phyloP scores from a whole-genome alignment of 2,113 vertebrate genomes.

The Myiopsitta monachus region DNA sequence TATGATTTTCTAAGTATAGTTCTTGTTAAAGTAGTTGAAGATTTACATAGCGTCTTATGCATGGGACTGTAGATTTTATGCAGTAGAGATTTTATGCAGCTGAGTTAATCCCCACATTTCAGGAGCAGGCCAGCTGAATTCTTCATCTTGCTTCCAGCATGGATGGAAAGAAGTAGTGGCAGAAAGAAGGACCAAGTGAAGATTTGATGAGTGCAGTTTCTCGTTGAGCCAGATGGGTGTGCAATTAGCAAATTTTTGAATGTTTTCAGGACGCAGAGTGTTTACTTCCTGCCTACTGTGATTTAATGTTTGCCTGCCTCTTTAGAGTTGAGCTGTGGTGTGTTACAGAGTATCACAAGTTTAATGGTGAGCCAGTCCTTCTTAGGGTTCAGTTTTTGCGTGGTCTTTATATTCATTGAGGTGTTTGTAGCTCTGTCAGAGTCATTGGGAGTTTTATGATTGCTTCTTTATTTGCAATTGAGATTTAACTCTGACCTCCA shows the following conservation, averaged over 20 bases:
- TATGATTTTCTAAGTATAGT: not conserved
- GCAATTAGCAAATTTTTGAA: slow-evolving; percentile 27
- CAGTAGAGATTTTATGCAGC: not conserved
- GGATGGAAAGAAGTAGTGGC: not conserved
- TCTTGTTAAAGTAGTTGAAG: not conserved
- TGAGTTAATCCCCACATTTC: not conserved
- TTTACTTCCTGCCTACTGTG: not conserved
- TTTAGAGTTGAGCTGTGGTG: not conserved
- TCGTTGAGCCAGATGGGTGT: slow-evolving; percentile 46
- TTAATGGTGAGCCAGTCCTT: not conserved
- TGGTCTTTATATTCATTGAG: not conserved
- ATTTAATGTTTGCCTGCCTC: not conserved
- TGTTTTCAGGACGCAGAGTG: not conserved
- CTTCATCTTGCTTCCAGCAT: not conserved
- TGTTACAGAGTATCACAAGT: not conserved
- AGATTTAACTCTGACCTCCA: not conserved
- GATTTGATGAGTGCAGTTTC: slow-evolving; percentile 32
- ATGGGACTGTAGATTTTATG: not conserved
- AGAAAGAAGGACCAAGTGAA: not conserved
- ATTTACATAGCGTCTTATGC: not conserved
- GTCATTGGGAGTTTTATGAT: not conserved
- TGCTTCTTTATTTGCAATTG: not conserved
- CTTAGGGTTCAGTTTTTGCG: rapidly evolving
- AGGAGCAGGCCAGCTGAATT: not conserved
- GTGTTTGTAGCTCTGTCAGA: not conserved